Conservation (phyloP, 1,140 invertebrate genomes). For the Dinoponera quadriceps region DNA sequence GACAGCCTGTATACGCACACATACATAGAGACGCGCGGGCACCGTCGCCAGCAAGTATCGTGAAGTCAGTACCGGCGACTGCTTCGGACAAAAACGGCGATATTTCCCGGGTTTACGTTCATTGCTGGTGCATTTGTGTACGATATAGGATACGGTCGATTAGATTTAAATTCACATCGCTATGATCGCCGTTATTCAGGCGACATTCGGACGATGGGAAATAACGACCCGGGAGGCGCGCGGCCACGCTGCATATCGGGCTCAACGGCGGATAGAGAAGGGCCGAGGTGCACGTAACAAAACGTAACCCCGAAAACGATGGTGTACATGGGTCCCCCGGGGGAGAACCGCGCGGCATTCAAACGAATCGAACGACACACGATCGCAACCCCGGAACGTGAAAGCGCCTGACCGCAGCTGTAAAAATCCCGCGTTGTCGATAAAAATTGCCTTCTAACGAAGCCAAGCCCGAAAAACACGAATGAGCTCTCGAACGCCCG, state of each 20-base stretch:
- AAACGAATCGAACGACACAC: slow-evolving; percentile 57
- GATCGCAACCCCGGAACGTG: slow-evolving; percentile 49
- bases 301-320: slow-evolving; percentile 66
- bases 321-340: slow-evolving; percentile 46
- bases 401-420: slow-evolving; percentile 62
- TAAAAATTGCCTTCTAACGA: slow-evolving; percentile 75
- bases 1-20: neutral
- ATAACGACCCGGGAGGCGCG: slow-evolving; percentile 51
- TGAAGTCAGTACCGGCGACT: neutral
- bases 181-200: slow-evolving; percentile 49
- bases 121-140: neutral
- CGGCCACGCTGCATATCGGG: slow-evolving; percentile 17
- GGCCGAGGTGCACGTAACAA: slow-evolving; percentile 59
- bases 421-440: slow-evolving; percentile 72
- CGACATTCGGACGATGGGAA: slow-evolving; percentile 50
- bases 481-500: slow-evolving; percentile 39
- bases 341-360: slow-evolving; percentile 56
- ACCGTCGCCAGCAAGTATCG: neutral
- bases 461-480: slow-evolving; percentile 66
- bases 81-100: slow-evolving; percentile 1
- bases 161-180: slow-evolving; percentile 58
- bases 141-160: slow-evolving; percentile 29
- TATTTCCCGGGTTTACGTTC: neutral
- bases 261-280: slow-evolving; percentile 32
- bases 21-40: neutral